Conservation (phyloP, 2,888 invertebrate genomes). For the Suillia variegata region DNA sequence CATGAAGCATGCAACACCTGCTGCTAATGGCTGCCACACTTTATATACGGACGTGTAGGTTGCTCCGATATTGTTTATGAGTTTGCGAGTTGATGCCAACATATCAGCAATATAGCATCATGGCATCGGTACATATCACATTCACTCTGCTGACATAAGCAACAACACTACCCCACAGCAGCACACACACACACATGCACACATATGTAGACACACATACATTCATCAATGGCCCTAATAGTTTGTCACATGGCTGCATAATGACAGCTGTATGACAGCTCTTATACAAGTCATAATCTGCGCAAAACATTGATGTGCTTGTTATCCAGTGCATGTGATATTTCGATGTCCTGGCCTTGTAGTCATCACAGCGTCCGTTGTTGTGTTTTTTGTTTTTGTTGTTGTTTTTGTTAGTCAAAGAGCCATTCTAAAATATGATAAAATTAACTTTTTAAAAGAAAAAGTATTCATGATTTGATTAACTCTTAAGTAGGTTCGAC, state of each 20-base stretch:
- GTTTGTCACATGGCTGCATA: conserved; percentile 37
- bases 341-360: too few species aligned
- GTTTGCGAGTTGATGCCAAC: too few species aligned
- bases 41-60: too few species aligned
- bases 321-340: neutral
- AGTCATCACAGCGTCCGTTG: too few species aligned
- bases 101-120: too few species aligned
- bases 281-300: conserved; percentile 38
- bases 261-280: conserved; percentile 41
- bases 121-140: too few species aligned
- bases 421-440: too few species aligned
- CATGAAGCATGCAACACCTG: neutral
- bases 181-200: conserved; percentile 6
- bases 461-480: too few species aligned
- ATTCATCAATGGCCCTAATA: conserved; percentile 24
- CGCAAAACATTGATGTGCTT: conserved; percentile 37
- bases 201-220: neutral
- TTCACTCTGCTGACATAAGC: too few species aligned
- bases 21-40: neutral
- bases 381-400: conserved; percentile 34
- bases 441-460: too few species aligned
- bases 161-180: too few species aligned
- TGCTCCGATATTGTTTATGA: conserved; percentile 9
- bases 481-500: too few species aligned
- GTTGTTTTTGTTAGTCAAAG: conserved; percentile 41